Evolutionary conservation across 92 coral and sea anemone species (phyloP), one percentile per base, ranked within the genome.

Genomic region (Nematostella vectensis): DNA sequence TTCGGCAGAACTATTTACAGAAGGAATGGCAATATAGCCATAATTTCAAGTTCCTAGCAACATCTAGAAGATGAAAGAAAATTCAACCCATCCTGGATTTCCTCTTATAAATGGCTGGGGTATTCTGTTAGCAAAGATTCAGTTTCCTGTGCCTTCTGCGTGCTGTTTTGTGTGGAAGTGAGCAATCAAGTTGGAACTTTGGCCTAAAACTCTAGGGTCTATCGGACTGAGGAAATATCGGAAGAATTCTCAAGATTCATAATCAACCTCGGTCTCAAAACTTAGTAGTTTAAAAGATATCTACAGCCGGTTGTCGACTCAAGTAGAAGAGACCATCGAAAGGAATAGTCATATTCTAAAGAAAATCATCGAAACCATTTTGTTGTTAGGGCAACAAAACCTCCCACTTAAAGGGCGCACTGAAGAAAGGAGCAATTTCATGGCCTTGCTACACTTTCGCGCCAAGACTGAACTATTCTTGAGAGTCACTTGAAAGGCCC

Each of bases 401-500:
- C n/a, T n/a, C n/a, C n/a, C n/a, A n/a, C n/a, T n/a, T n/a, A n/a
- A n/a, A n/a, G n/a, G n/a, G n/a, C n/a, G n/a, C n/a, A n/a, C n/a
- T n/a, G n/a, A n/a, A n/a, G n/a, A n/a, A n/a, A n/a, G n/a, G n/a
- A n/a, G n/a, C n/a, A n/a, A n/a, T n/a, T n/a, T n/a, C n/a, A n/a
- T n/a, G n/a, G n/a, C n/a, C n/a, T n/a, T n/a, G n/a, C n/a, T n/a
- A n/a, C n/a, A n/a, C n/a, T n/a, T n/a, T n/a, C n/a, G 28, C 56
- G 56, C 56, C 56, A 50, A 50, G 25, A 50, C 27, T 20, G 56
- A 50, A 20, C 56, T 50, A 50, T 50, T 50, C n/a, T 50, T 50
- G 56, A 50, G 43, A 58, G 48, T 58, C 64, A 40, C 48, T 58
- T 58, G 33, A 39, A 39, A 27, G 43, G 27, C 27, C 27, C 56